Evolutionary conservation across 2,113 vertebrate genomes (phyloP).

Genomic region (Elaphurus davidianus): DNA sequence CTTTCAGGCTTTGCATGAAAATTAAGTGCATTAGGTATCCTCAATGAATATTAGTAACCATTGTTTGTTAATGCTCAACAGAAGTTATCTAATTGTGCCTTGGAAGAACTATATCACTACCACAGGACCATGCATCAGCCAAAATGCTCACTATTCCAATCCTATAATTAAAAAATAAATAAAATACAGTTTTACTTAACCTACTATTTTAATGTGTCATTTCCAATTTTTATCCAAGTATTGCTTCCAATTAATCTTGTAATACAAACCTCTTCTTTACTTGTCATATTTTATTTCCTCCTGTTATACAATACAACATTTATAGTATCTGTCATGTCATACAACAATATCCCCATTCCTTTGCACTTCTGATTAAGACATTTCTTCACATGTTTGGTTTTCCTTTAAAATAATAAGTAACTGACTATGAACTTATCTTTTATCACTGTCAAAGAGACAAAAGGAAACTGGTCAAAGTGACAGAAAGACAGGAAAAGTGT

Average conservation of each 20-base stretch:
- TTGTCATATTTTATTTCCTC: not conserved
- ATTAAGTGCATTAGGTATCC: not conserved
- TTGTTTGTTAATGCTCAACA: not conserved
- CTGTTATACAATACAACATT: not conserved
- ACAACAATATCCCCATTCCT: not conserved
- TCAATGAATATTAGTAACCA: not conserved
- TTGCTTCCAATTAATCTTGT: not conserved
- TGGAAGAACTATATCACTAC: not conserved
- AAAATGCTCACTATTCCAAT: not conserved
- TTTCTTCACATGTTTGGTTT: not conserved
- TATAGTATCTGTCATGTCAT: not conserved
- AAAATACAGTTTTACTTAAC: not conserved
- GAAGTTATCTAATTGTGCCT: not conserved
- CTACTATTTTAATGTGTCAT: not conserved
- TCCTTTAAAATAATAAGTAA: not conserved
- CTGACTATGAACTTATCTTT: not conserved
- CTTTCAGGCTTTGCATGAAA: not conserved
- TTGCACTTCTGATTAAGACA: not conserved
- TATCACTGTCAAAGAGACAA: not conserved
- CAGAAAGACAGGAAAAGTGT: not conserved
- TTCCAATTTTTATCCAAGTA: not conserved
- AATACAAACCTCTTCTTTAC: not conserved
- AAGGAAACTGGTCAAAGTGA: not conserved
- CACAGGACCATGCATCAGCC: not conserved
- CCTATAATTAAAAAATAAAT: not conserved